A percentile compares a stretch with the other conserved stretches of the same genome.
Evolutionary conservation across 2,888 invertebrate genomes (phyloP).

Genomic region (Epinotia demarniana): DNA sequence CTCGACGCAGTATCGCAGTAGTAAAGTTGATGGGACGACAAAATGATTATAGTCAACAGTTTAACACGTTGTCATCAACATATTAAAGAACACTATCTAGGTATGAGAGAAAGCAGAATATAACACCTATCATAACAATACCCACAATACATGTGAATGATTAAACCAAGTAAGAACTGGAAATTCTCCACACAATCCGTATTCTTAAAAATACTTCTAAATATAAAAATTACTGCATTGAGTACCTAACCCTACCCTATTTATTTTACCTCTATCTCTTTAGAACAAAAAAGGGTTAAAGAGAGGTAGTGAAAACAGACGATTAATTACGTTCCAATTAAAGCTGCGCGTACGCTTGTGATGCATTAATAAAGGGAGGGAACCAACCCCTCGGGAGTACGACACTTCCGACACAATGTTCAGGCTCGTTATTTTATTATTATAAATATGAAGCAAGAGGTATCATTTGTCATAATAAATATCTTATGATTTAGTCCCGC

Average conservation of each 20-base stretch:
- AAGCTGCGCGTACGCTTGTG: slow-evolving; percentile 47
- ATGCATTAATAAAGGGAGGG: slow-evolving; percentile 27
- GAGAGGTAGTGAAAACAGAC: slow-evolving; percentile 57
- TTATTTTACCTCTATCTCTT: neutral
- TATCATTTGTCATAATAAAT: neutral
- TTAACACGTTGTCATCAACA: too few species aligned
- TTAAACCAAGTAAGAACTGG: too few species aligned
- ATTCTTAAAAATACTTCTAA: too few species aligned
- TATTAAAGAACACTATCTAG: too few species aligned
- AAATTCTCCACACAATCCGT: too few species aligned
- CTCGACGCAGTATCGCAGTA: too few species aligned
- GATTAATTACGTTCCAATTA: slow-evolving; percentile 73
- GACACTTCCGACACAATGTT: neutral
- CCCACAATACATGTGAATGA: too few species aligned
- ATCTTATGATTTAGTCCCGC: neutral
- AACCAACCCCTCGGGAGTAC: neutral
- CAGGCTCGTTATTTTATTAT: neutral
- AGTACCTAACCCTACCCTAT: neutral
- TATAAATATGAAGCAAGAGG: neutral
- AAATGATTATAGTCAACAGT: too few species aligned
- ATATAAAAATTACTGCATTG: neutral
- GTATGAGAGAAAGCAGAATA: too few species aligned
- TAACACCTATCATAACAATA: too few species aligned
- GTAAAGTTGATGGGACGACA: too few species aligned
- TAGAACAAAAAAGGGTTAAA: slow-evolving; percentile 45